Evolutionary conservation across 2,797 vertebrate genomes (phyloP).

Genomic region (Simalia tracyae): DNA sequence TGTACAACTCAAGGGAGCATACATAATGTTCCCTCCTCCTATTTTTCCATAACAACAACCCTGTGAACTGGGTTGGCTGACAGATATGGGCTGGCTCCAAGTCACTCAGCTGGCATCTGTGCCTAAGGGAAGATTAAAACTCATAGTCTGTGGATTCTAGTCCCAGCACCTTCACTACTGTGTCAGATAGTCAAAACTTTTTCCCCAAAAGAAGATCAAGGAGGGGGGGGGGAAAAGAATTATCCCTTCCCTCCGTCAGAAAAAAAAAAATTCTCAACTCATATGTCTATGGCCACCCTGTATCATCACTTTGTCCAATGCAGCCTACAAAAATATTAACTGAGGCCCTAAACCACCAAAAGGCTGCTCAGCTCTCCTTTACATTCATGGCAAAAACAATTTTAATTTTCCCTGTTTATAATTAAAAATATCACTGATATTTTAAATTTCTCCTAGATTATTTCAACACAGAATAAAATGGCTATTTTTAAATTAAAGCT

Average conservation of each 20-base stretch:
- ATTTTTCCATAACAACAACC: background rate
- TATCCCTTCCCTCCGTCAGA: background rate
- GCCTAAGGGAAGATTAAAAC: background rate
- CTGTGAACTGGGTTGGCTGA: too few species aligned
- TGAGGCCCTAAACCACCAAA: background rate
- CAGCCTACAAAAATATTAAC: background rate
- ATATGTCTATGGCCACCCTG: background rate
- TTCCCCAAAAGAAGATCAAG: background rate
- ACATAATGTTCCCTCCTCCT: background rate
- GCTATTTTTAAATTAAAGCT: background rate
- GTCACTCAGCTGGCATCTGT: background rate
- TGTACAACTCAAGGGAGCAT: too few species aligned
- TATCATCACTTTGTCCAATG: background rate
- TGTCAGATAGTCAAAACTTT: background rate
- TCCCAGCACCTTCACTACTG: background rate
- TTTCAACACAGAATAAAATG: background rate
- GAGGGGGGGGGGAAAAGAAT: background rate
- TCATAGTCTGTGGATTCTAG: background rate
- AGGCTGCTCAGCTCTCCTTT: background rate
- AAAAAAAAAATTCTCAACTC: background rate
- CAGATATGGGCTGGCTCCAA: background rate
- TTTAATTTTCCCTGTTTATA: background rate
- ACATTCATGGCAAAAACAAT: background rate
- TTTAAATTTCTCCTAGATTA: background rate
- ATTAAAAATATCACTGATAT: background rate